Evolutionary conservation across 2,888 invertebrate species (phyloP), one percentile per base, ranked within the genome.

Genomic region (Molorchus minor): DNA sequence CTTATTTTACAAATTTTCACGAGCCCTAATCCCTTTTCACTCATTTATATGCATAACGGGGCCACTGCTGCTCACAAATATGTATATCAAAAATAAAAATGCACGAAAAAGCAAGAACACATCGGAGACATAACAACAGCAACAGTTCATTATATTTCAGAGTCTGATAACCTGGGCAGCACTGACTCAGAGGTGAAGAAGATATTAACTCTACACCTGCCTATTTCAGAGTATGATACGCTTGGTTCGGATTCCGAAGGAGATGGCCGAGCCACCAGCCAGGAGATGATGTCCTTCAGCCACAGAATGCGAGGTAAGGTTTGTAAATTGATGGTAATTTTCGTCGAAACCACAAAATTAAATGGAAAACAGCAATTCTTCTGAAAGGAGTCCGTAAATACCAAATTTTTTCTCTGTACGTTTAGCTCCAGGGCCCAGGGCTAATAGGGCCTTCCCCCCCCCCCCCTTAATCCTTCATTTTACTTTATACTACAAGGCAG

Each of bases 181-280:
- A 93, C 93, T 86, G 93, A 94, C 88, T 93, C 93, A 84, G 93
- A 94, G 88, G 92, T 92, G 85, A 92, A 92, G 89, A 92, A 92
- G 89, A 92, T 92, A 87, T 83, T 92, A 89, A 91, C 92, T 82
- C 90, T 92, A 84, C 92, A 92, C 88, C 90, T 92, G 87, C 92
- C 92, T 85, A 92, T 92, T 89, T 92, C 92, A 88, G 94, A 93
- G 85, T 93, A 94, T 86, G 94, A 94, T 85, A 89, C 89, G 76
- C 85, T 89, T 77, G 90, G 89, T 77, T 89, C 89, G 80, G 90
- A 90, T 82, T 93, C 93, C 80, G 93, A 94, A 82, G 87, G 87
- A 71, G 86, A 88, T 77, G 90, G 89, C 56, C 84, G 85, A 65
- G 85, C 85, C 69, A 85, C 85, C 75, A 87, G 85, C 69, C 87